Evolutionary conservation across 2,888 invertebrate genomes (phyloP), one percentile per base, ranked within the genome.

Genomic region (Ophioninae sp.): DNA sequence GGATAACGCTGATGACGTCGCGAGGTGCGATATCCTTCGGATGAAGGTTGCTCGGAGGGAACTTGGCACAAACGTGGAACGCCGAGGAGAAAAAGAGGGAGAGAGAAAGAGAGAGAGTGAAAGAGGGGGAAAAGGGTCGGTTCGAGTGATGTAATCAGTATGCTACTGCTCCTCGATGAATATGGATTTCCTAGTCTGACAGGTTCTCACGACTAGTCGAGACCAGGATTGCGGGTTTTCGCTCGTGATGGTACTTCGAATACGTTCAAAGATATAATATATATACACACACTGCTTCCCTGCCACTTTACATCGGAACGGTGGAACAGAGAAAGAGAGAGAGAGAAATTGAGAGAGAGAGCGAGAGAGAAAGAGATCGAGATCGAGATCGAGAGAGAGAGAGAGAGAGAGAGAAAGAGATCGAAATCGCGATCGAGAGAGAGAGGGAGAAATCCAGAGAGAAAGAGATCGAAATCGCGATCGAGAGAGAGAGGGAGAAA

Each of bases 81-180:
- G 50, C 50, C 7, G 7, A 20, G 20, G 20, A n/a, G n/a, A 6
- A 7, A 57, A 57, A 57, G 57, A 6, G 59, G 20, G 37, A 74
- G 39, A 7, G 8, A 59, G 70, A 72, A 37, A 20, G 2, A 57
- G 70, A 72, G 39, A 20, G 62, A 73, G n/a, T 21, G 23, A 8
- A n/a, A 64, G 59, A 62, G 62, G 23, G 62, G 17, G 21, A 70
- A 44, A 61, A 64, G 62, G 81, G 70, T 64, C 74, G 75, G 61
- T 79, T 70, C 67, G 61, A 81, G 84, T 79, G 79, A 79, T 81
- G 81, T 84, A 84, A 84, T 84, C 84, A 84, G 84, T 84, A 84
- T 84, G 81, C 84, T 72, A 75, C 79, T 75, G 81, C 72, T 76
- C 50, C 79, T 20, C 84, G 81, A 84, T 84, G 84, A 84, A 84